phyloP scores from a whole-genome alignment of 2,113 vertebrate genomes.

The Passer domesticus region DNA sequence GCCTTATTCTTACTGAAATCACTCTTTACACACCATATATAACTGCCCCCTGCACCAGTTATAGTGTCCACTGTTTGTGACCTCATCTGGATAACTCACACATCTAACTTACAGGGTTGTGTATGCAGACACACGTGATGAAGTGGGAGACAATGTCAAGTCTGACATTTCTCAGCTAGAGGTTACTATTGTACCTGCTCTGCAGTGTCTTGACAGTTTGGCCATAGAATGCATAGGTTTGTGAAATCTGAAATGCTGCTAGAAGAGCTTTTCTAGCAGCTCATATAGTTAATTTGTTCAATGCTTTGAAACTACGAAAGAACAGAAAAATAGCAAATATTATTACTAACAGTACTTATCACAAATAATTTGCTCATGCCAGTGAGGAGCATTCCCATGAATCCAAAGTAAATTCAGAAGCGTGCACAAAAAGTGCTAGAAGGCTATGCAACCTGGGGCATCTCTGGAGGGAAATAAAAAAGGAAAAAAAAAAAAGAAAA shows the following conservation, averaged over 20 bases:
- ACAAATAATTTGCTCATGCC: not conserved
- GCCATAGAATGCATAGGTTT: not conserved
- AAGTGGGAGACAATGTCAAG: not conserved
- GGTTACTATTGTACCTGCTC: not conserved
- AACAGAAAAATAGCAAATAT: not conserved
- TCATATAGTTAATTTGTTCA: not conserved
- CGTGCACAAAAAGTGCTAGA: not conserved
- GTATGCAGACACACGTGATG: rapidly evolving
- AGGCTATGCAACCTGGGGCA: not conserved
- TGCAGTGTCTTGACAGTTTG: not conserved
- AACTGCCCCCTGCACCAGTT: rapidly evolving
- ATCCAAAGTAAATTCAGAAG: not conserved
- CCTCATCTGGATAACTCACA: not conserved
- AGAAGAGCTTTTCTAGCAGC: not conserved
- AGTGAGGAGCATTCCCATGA: not conserved
- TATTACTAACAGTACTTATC: not conserved
- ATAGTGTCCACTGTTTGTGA: not conserved
- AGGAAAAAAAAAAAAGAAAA: not conserved
- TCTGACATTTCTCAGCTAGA: not conserved
- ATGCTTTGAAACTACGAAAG: not conserved
- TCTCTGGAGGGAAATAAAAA: not conserved
- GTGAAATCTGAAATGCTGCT: not conserved
- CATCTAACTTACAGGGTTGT: not conserved
- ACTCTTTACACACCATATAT: not conserved
- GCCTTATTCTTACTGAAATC: not conserved